Evolutionary conservation across 1,140 invertebrate genomes (phyloP).

Genomic region (Brevipalpus yothersi): DNA sequence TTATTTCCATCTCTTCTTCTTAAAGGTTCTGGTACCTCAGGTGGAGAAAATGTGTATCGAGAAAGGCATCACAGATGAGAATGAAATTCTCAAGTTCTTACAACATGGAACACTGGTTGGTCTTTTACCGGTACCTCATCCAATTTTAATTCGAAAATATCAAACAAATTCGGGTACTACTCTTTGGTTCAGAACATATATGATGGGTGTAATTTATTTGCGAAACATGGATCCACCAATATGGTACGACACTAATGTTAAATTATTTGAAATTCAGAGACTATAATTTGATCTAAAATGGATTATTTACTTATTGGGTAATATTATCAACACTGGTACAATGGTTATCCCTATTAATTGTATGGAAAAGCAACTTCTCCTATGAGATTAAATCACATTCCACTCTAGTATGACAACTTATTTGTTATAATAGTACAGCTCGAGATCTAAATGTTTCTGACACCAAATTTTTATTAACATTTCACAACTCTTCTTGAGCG

Average conservation of each 20-base stretch:
- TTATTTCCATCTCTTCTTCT: conserved; percentile 50
- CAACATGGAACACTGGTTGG: conserved; percentile 97
- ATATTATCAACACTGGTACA: no score
- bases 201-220: conserved; percentile 98
- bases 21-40: conserved; percentile 95
- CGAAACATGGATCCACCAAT: conserved; percentile 94
- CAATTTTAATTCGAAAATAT: conserved; percentile 94
- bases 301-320: no score
- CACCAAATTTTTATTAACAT: no score
- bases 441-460: no score
- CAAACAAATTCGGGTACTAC: conserved; percentile 82
- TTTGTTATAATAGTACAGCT: no score
- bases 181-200: conserved; percentile 95
- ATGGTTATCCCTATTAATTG: no score
- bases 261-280: conserved; percentile 82
- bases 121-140: conserved; percentile 89
- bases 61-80: conserved; percentile 90
- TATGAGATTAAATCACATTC: no score
- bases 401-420: no score
- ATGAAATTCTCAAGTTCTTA: conserved; percentile 93
- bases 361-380: no score
- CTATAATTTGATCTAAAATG: neutral
- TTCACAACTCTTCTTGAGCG: no score
- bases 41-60: conserved; percentile 99
- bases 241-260: conserved; percentile 98